Evolutionary conservation across 2,888 invertebrate genomes (phyloP), one percentile per base, ranked within the genome.

Genomic region (Fabriciana adippe): DNA sequence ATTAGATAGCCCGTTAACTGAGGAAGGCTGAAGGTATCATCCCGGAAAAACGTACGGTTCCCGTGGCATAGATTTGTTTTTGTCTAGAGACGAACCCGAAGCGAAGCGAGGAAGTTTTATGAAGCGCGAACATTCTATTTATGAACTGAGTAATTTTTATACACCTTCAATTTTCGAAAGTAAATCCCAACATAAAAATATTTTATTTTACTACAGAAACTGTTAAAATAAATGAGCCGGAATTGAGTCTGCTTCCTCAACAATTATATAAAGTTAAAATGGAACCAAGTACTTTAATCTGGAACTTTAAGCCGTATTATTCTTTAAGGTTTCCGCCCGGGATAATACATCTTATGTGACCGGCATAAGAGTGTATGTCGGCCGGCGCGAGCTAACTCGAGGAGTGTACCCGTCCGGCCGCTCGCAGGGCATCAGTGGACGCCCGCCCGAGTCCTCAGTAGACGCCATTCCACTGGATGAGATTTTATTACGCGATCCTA

Each of bases 201-300:
- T 61, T 55, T 66, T 55, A 56, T 62, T 67, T 67, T 56, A 68
- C 59, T 53, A 57, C 55, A 21, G 55, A n/a, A 66, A 55, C 66
- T 56, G 62, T 63, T 64, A 65, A 62, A 67, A 55, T 66, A 60
- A 66, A 72, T 60, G 67, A 67, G 54, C 57, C 61, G 59, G 64
- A 67, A 59, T 16, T 26, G 64, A 62, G 60, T 66, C 64, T 62
- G 57, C 66, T 65, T 65, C 62, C 55, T 67, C 70, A 75, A 75
- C 77, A 79, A 79, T 79, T 79, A 81, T 74, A 75, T 74, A 77
- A 81, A 79, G 75, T 81, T 79, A 76, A 78, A 81, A 80, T 74
- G 75, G 76, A 80, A 80, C 81, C 76, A 80, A 80, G 78, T 76
- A 79, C 78, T 82, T 81, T 80, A 80, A 82, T 81, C 75, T 78